Conservation (phyloP, 2,113 vertebrate species). For the Podarcis cretensis region DNA sequence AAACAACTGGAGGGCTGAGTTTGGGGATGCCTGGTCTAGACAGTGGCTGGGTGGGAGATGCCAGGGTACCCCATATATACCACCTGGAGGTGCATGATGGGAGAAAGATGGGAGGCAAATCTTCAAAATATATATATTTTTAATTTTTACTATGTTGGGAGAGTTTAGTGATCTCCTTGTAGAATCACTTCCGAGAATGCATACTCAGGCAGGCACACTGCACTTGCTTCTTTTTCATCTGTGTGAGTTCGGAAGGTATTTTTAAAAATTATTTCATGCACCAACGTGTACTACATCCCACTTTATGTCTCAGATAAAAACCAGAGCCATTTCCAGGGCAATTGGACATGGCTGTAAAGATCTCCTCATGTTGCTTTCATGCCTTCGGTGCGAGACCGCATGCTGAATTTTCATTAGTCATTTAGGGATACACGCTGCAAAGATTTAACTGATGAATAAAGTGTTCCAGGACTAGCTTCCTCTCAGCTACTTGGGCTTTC, state of each 20-base stretch:
- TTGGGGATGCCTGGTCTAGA: neutral
- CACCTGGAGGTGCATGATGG: neutral
- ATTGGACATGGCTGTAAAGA: neutral
- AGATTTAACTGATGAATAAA: slow-evolving; percentile 26
- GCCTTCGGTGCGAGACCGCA: neutral
- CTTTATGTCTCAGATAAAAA: slow-evolving; percentile 49
- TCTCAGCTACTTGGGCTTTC: neutral
- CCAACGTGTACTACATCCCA: neutral
- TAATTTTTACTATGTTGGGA: neutral
- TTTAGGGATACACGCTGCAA: slow-evolving; percentile 11
- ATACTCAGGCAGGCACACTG: slow-evolving; percentile 15
- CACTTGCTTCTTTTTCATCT: slow-evolving; percentile 28
- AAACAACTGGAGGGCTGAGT: too few relatives aligned
- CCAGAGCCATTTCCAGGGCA: slow-evolving; percentile 31
- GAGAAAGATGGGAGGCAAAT: neutral
- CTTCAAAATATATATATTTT: neutral
- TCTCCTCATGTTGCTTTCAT: slow-evolving; percentile 21
- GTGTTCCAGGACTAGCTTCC: slow-evolving; percentile 9
- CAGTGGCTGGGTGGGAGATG: neutral
- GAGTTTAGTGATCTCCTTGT: too few relatives aligned
- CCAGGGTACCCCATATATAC: neutral
- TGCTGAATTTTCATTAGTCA: slow-evolving; percentile 31
- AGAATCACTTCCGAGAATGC: neutral
- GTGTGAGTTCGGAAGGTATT: slow-evolving; percentile 12
- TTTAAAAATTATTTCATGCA: slow-evolving; percentile 15